A percentile compares a stretch with the other conserved stretches of the same genome.
Evolutionary conservation across 2,113 vertebrate genomes (phyloP).

Genomic region (Percopsis transmontana): DNA sequence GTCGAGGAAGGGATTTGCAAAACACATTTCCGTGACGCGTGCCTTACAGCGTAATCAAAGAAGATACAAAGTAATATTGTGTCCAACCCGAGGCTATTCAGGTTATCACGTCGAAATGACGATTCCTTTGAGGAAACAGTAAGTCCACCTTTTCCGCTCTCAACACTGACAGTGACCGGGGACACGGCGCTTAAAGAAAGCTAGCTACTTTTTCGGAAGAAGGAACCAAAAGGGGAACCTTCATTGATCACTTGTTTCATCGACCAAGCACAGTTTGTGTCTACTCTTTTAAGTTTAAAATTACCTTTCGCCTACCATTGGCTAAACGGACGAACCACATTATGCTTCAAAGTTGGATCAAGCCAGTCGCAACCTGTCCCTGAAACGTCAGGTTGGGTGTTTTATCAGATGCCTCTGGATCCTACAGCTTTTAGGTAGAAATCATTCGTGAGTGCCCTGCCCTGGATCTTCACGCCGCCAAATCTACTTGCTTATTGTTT

Average conservation of each 20-base stretch:
- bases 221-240: slow-evolving; percentile 77
- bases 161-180: slow-evolving; percentile 56
- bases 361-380: slow-evolving; percentile 58
- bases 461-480: slow-evolving; percentile 31
- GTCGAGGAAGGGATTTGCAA: slow-evolving; percentile 51
- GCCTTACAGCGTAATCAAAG: slow-evolving; percentile 24
- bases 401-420: slow-evolving; percentile 6
- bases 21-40: slow-evolving; percentile 48
- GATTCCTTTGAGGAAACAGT: slow-evolving; percentile 38
- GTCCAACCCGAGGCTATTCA: slow-evolving; percentile 3
- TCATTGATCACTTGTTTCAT: slow-evolving; percentile 54
- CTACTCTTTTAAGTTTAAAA: slow-evolving; percentile 9
- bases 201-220: slow-evolving; percentile 70
- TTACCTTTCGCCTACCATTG: slow-evolving; percentile 11
- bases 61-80: slow-evolving; percentile 21
- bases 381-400: slow-evolving; percentile 66
- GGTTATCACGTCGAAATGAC: slow-evolving; percentile 50
- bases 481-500: slow-evolving; percentile 26
- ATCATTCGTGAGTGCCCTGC: slow-evolving; percentile 46
- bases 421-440: slow-evolving; percentile 37
- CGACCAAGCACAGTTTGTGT: slow-evolving; percentile 19
- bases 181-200: slow-evolving; percentile 54
- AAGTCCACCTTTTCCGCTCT: slow-evolving; percentile 61
- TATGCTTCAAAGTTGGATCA: slow-evolving; percentile 71
- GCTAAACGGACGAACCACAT: slow-evolving; percentile 45